phyloP scores from a whole-genome alignment of 1,140 invertebrate species.

The Anastrepha obliqua region DNA sequence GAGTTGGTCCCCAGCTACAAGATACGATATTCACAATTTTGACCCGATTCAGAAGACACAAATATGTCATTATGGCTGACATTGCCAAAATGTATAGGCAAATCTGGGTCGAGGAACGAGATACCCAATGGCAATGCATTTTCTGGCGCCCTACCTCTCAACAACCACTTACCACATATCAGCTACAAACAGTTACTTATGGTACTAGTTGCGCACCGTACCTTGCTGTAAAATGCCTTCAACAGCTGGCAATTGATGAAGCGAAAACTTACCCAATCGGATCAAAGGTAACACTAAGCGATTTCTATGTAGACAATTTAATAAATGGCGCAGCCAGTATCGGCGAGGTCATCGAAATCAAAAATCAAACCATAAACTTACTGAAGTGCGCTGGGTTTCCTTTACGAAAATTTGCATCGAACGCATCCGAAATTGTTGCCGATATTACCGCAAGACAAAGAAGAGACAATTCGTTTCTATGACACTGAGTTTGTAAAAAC shows the following conservation, averaged over 20 bases:
- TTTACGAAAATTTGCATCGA: slow-evolving; percentile 50
- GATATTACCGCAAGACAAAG: background rate
- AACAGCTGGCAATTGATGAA: slow-evolving; percentile 69
- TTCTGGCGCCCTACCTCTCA: slow-evolving; percentile 60
- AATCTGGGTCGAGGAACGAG: slow-evolving; percentile 64
- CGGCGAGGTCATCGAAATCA: background rate
- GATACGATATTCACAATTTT: no score
- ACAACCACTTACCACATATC: slow-evolving; percentile 8
- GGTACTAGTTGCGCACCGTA: slow-evolving; percentile 58
- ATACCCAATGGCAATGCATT: slow-evolving; percentile 68
- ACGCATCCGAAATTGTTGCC: background rate
- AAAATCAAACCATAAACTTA: slow-evolving; percentile 23
- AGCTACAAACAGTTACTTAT: slow-evolving; percentile 61
- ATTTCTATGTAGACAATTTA: slow-evolving; percentile 73
- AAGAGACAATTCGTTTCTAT: slow-evolving; percentile 4
- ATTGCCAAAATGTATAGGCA: slow-evolving; percentile 75
- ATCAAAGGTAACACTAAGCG: slow-evolving; percentile 57
- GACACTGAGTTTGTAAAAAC: slow-evolving; percentile 56
- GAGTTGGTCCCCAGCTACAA: no score
- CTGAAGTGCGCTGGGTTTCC: slow-evolving; percentile 30
- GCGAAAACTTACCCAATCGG: slow-evolving; percentile 61
- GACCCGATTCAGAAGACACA: no score
- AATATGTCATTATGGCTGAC: slow-evolving; percentile 67
- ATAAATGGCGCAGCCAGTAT: slow-evolving; percentile 53
- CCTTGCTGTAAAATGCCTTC: slow-evolving; percentile 60